A percentile compares a stretch with the other conserved stretches of the same genome.
phyloP scores from a whole-genome alignment of 2,113 vertebrate genomes.

The Casuarius casuarius region DNA sequence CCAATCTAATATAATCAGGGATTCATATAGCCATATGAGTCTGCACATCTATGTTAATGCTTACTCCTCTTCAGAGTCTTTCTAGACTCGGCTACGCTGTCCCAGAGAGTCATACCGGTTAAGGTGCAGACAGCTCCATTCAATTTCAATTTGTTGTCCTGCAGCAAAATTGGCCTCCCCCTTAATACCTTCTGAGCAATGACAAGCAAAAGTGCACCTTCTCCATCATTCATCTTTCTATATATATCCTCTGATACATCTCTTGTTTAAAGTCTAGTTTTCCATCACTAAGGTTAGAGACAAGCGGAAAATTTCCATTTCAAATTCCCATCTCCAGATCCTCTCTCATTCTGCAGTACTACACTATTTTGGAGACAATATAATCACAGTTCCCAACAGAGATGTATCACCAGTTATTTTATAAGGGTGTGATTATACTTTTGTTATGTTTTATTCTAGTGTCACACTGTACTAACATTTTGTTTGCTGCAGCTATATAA shows the following conservation, averaged over 20 bases:
- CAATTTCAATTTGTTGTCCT: constrained; percentile 39
- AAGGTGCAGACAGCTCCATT: constrained; percentile 7
- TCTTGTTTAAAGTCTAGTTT: background rate
- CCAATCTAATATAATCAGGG: background rate
- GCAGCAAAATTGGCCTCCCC: background rate
- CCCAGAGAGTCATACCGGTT: background rate
- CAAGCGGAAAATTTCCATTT: background rate
- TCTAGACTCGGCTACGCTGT: background rate
- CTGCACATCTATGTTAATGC: background rate
- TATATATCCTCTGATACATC: background rate
- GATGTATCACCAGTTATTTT: background rate
- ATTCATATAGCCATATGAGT: background rate
- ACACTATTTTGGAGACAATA: background rate
- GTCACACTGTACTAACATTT: background rate
- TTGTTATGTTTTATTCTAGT: background rate
- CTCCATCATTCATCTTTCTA: background rate
- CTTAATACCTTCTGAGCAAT: background rate
- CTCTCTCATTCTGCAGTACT: background rate
- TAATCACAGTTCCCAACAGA: background rate
- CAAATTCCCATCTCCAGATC: background rate
- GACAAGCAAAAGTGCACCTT: background rate
- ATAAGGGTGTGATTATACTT: background rate
- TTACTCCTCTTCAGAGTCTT: background rate
- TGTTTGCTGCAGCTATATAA: background rate
- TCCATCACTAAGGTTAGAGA: background rate